These are phyloP conservation scores for Nyctibius bracteatus DNA, from an alignment of 2,113 vertebrate species.

Conservation along the genomic window DNA sequence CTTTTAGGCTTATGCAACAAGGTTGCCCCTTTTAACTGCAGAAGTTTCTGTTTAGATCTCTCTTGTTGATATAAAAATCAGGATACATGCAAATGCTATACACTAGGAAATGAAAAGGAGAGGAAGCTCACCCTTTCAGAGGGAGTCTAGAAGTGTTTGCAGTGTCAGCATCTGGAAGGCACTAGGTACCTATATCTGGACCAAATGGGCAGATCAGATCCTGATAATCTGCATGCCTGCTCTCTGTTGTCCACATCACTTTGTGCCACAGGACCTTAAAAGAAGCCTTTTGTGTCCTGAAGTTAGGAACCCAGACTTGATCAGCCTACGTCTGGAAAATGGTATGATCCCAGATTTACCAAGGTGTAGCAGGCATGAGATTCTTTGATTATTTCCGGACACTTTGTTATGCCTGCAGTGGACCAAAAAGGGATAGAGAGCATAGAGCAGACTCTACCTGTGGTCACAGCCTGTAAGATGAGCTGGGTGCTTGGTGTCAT, in stretches of 20 bases:
- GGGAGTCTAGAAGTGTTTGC: not conserved
- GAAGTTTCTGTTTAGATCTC: not conserved
- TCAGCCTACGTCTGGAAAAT: not conserved
- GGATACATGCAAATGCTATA: fast-evolving
- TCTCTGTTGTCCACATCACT: not conserved
- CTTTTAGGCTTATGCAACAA: not conserved
- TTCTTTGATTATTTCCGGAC: not conserved
- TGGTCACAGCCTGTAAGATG: not conserved
- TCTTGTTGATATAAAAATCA: not conserved
- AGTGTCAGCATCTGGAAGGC: not conserved
- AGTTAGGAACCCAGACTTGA: not conserved
- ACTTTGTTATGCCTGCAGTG: not conserved
- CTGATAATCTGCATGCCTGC: not conserved
- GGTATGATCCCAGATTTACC: not conserved
- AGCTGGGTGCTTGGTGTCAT: not conserved
- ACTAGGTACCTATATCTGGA: fast-evolving
- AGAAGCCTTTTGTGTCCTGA: not conserved
- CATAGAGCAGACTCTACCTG: not conserved
- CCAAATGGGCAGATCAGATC: not conserved
- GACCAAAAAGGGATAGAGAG: not conserved
- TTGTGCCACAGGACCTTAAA: not conserved
- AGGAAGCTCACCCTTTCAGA: not conserved
- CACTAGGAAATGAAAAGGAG: not conserved
- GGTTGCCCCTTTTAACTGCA: not conserved
- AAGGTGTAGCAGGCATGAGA: not conserved